Conservation (phyloP, 2,888 invertebrate genomes). For the Melieria picta region DNA sequence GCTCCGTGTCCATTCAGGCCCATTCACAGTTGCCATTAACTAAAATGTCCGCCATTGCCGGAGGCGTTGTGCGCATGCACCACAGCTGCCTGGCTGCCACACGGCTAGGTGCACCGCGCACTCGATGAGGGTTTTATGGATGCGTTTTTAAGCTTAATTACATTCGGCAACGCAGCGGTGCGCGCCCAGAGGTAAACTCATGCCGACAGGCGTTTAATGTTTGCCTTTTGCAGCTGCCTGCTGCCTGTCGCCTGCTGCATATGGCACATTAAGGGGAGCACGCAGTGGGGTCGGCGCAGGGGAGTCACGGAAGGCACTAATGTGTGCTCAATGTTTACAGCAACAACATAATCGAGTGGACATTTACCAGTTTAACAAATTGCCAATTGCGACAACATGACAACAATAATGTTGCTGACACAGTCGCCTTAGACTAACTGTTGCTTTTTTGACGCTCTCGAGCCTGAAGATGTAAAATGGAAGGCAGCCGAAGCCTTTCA, state of each 20-base stretch:
- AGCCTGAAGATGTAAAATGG: too few relatives aligned
- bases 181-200: conserved; percentile 7
- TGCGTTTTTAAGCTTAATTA: conserved; percentile 31
- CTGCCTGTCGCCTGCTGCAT: too few relatives aligned
- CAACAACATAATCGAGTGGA: conserved; percentile 23
- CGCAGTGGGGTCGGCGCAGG: conserved; percentile 13
- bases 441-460: too few relatives aligned
- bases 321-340: not conserved
- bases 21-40: too few relatives aligned
- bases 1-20: too few relatives aligned
- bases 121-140: conserved; percentile 25
- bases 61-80: conserved; percentile 2
- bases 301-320: conserved; percentile 1
- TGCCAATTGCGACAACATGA: conserved; percentile 5
- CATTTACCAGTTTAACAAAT: conserved; percentile 23
- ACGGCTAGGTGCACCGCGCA: conserved; percentile 9
- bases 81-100: not conserved
- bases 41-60: too few relatives aligned
- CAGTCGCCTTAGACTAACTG: too few relatives aligned
- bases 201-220: not conserved
- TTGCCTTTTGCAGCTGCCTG: conserved; percentile 18
- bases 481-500: too few relatives aligned
- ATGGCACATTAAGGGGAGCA: not conserved
- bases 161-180: conserved; percentile 17
- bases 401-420: too few relatives aligned